Base-by-base conservation (phyloP, 2,797 vertebrate genomes). In the Gobio occitaniae region DNA sequence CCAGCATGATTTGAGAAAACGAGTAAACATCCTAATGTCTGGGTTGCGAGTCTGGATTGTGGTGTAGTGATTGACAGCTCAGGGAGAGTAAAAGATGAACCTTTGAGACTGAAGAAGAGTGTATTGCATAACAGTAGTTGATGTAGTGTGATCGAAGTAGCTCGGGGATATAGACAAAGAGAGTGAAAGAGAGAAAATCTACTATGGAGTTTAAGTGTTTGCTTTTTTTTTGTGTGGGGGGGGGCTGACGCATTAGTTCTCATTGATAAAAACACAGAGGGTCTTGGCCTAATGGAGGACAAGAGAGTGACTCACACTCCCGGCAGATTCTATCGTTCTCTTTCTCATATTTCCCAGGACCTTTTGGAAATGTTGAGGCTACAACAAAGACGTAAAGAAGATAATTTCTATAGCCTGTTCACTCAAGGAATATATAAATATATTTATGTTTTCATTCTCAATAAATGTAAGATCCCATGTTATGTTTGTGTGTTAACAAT, bases 131-230 rank as follows among this genome's bases (percentile, higher is more conserved):
- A 83, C 54, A 78, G 47, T 29, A 56, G 44, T 68, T 68, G 47
- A 83, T 83, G 59, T 15, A 68, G 71, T 68, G 61, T 52, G 47
- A 83, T 66, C 36, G 72, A 76, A 36, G 61, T 68, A 83, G 72
- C 82, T 83, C 32, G 16, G 61, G 82, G 82, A 76, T 72, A 83
- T 19, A 75, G 81, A 83, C 81, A 50, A 50, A 80, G 21, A 82
- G 61, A 65, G 78, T 13, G 17, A 80, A 38, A 76, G 32, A 83
- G 13, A 78, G 38, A 78, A 25, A 84, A 84, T 69, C 25, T 63
- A 41, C 47, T 54, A n/a, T 25, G 76, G 44, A 54, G 59, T 41
- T 32, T 52, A 29, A 63, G n/a, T 25, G n/a, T 76, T 48, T 76
- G 5, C 41, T 61, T 52, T 9, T 65, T 6, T n/a, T n/a, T n/a